Evolutionary conservation across 92 coral and sea anemone genomes (phyloP), one percentile per base, ranked within the genome.

Genomic region (Epizoanthus illoricatus): DNA sequence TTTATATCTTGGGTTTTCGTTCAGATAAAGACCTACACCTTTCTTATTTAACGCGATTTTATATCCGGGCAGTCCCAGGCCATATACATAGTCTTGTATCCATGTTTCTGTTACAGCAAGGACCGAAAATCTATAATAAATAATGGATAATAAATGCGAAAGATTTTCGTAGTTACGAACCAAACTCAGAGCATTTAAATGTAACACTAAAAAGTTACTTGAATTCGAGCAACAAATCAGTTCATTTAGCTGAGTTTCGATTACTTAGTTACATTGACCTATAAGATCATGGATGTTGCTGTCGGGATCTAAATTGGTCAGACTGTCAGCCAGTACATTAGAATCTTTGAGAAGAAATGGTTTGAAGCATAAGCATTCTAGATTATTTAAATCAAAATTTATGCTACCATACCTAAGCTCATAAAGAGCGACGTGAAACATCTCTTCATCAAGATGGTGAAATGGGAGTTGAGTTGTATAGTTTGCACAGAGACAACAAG

Each of bases 391-490:
- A 28, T 28, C 36, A 28, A 28, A 28, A 2, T 28, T 28, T 28
- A 28, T 28, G 36, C 36, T 28, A 28, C 36, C 36, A 28, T 28
- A 28, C 33, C 33, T 28, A 28, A 28, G 33, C 33, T 28, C 33
- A 28, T 28, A 28, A 28, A 28, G 33, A 28, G 33, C 33, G 33
- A 28, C 43, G 17, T 78, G 62, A 78, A 60, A 60, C 40, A 58
- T 28, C 7, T 33, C 42, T 16, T 78, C 71, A 47, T 78, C 83
- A 24, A 78, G 24, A 20, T 78, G 83, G 65, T 78, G 36, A 42
- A 78, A 78, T 16, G 83, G 83, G 40, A 78, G 18, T 3, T 15
- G 58, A 54, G 58, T 3, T 54, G 1, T 54, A 3, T 3, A 54
- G 15, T 54, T 54, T 7, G 9, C 9, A 54, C 58, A 54, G 58